Conservation (phyloP, 2,888 invertebrate species). For the Catonia carolina region DNA sequence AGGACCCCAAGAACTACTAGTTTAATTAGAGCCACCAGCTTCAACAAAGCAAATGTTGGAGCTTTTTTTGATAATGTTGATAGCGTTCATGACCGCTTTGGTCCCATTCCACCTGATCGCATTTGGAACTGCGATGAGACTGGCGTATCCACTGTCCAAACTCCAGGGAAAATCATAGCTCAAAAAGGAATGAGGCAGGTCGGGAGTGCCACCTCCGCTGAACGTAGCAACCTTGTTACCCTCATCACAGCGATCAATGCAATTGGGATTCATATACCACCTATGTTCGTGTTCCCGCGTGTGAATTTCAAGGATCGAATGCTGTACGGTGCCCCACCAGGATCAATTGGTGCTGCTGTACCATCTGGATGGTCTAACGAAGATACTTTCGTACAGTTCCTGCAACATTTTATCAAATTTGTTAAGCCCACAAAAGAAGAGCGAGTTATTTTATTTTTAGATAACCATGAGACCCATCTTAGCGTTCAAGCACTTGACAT, state of each 20-base stretch:
- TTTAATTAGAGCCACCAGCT: background rate
- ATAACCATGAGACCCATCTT: conserved; percentile 10
- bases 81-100: background rate
- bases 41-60: background rate
- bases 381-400: conserved; percentile 8
- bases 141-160: conserved; percentile 6
- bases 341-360: conserved; percentile 38
- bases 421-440: conserved; percentile 33
- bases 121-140: conserved; percentile 14
- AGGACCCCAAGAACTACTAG: background rate
- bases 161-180: conserved; percentile 1
- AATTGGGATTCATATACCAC: conserved; percentile 31
- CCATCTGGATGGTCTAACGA: conserved; percentile 37
- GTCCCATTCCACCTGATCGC: conserved; percentile 4
- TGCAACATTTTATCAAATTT: conserved; percentile 28
- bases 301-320: conserved; percentile 33
- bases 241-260: conserved; percentile 31
- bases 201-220: conserved; percentile 8
- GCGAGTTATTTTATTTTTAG: conserved; percentile 30
- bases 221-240: conserved; percentile 29
- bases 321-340: conserved; percentile 35
- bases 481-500: background rate
- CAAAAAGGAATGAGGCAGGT: conserved; percentile 14
- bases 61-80: conserved; percentile 15
- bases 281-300: conserved; percentile 37